Evolutionary conservation across 2,113 vertebrate genomes (phyloP).

Genomic region (Platanista minor): DNA sequence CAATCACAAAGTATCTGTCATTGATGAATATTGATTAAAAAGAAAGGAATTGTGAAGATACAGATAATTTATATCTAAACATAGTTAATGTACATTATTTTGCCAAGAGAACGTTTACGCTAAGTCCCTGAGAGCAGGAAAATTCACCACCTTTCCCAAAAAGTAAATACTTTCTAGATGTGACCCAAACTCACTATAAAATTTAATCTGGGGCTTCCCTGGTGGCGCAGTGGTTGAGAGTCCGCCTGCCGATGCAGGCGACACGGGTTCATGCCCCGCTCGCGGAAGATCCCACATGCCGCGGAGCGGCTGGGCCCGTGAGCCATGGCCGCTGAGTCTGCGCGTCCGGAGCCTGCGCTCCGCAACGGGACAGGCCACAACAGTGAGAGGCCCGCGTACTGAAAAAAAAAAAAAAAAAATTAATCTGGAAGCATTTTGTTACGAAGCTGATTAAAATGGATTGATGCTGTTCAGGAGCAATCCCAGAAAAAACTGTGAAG

Average conservation of each 20-base stretch:
- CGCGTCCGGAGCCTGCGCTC: too few species aligned
- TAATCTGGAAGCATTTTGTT: not conserved
- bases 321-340: too few species aligned
- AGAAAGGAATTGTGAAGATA: not conserved
- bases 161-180: not conserved
- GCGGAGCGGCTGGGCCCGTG: too few species aligned
- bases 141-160: not conserved
- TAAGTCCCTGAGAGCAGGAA: not conserved
- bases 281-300: too few species aligned
- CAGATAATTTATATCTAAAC: not conserved
- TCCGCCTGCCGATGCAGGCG: too few species aligned
- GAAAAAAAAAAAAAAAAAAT: too few species aligned
- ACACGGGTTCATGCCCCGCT: too few species aligned
- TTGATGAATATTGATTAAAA: not conserved
- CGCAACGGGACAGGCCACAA: too few species aligned
- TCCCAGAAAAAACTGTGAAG: not conserved
- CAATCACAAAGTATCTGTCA: not conserved
- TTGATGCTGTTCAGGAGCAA: fast-evolving
- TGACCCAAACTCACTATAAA: not conserved
- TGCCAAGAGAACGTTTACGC: not conserved
- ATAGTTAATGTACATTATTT: not conserved
- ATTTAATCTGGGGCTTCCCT: not conserved
- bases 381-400: too few species aligned
- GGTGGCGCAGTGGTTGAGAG: too few species aligned
- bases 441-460: not conserved